Evolutionary conservation across 1,140 invertebrate genomes (phyloP).

Genomic region (Copidosoma floridanum): DNA sequence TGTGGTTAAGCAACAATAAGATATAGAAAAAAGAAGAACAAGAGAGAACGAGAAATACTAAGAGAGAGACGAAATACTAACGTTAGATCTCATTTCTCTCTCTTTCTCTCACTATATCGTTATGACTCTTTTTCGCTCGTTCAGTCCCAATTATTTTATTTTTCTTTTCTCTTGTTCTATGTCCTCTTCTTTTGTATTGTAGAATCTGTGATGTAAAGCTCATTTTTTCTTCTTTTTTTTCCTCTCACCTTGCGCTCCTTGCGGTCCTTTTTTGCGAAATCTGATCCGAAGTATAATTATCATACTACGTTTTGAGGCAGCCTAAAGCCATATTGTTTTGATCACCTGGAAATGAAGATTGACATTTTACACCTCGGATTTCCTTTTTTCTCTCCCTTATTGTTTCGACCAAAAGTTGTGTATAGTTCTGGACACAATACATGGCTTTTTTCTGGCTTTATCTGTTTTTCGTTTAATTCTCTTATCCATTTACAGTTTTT

Average conservation of each 20-base stretch:
- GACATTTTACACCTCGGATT: conserved; percentile 15
- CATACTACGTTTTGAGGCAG: conserved; percentile 16
- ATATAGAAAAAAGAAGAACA: no score
- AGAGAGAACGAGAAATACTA: no score
- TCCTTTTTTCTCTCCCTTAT: background rate
- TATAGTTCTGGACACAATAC: no score
- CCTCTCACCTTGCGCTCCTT: no score
- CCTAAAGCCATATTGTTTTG: conserved; percentile 23
- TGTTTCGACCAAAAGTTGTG: no score
- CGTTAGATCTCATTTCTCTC: conserved; percentile 2
- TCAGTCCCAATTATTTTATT: background rate
- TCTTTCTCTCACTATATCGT: background rate
- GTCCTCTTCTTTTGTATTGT: background rate
- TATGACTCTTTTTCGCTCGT: background rate
- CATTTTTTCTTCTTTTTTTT: no score
- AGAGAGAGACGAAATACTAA: no score
- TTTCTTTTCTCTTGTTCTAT: background rate
- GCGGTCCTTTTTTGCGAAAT: conserved; percentile 13
- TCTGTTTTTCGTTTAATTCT: conserved; percentile 11
- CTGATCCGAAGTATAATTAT: conserved; percentile 29
- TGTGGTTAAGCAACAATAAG: background rate
- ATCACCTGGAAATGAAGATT: conserved; percentile 17
- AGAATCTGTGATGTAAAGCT: no score
- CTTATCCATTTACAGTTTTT: conserved; percentile 8
- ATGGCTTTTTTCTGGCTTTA: background rate